Evolutionary conservation across 2,113 vertebrate species (phyloP), one percentile per base, ranked within the genome.

Genomic region (Phasianus colchicus): DNA sequence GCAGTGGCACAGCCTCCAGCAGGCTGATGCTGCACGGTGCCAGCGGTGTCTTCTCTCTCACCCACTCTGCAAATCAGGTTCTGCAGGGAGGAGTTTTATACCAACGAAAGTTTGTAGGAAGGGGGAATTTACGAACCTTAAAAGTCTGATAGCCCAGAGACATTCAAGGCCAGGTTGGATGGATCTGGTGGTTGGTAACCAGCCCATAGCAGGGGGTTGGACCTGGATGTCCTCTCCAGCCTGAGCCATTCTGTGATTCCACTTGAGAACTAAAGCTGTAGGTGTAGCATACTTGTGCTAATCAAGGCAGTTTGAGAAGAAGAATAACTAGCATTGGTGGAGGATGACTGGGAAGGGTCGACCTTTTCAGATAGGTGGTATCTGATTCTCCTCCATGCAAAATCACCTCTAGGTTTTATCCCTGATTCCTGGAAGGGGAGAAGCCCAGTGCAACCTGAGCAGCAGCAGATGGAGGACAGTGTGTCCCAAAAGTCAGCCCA

Each of bases 241-340:
- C 52, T 54, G 52, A 54, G 52, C 52, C 52, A 29, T 54, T 54
- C 29, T 30, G 27, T 54, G 52, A 54, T 54, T 54, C 15, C 52
- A 9, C 34, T 86, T 69, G 57, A 81, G 91, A 84, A 50, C 48
- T 66, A 30, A 73, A 73, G 45, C 45, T 92, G 4, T 75, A 81
- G 70, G 77, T 87, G 63, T 84, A 82, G 89, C 58, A 54, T 73
- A 52, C 48, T 85, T 70, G 52, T 77, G 74, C 61, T 84, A 61
- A 91, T 71, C 24, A 48, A 32, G 63, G 36, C 10, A 40, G 65
- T 52, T 85, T 54, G 50, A 83, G 86, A 67, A 67, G 65, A 48
- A 85, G 21, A 38, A 57, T 63, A 89, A 16, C 21, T 30, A 55
- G 42, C 25, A 16, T 61, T 88, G 83, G 22, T 82, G 54, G 20